phyloP scores from a whole-genome alignment of 2,113 vertebrate genomes.

The Delphinapterus leucas region DNA sequence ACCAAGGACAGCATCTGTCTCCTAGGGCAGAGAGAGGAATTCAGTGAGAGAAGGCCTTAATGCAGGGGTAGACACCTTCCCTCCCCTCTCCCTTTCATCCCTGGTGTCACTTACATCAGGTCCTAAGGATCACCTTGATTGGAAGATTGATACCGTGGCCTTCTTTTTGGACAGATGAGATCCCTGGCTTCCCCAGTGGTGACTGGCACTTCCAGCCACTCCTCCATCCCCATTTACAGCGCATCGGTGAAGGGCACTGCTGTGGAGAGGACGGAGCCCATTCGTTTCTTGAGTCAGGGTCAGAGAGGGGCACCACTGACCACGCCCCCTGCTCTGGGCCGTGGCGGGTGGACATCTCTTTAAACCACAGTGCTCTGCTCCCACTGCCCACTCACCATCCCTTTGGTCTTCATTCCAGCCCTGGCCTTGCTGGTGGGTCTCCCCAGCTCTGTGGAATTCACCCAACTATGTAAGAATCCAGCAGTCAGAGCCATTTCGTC shows the following conservation, averaged over 20 bases:
- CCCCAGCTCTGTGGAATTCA: background rate
- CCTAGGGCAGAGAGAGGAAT: background rate
- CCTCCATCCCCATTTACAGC: background rate
- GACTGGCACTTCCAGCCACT: background rate
- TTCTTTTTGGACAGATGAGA: background rate
- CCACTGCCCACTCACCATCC: background rate
- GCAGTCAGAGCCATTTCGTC: background rate
- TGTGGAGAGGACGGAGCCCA: background rate
- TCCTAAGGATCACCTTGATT: background rate
- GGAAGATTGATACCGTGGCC: background rate
- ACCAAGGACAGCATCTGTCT: background rate
- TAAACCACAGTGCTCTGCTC: background rate
- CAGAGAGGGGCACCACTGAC: background rate
- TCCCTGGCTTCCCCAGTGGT: background rate
- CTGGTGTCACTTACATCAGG: no score
- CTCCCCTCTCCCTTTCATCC: background rate
- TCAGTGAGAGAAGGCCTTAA: background rate
- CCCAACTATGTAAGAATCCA: background rate
- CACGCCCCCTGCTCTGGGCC: background rate
- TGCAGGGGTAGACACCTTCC: rapidly evolving
- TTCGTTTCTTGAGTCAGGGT: background rate
- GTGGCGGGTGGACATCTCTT: no score
- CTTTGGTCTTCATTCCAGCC: background rate
- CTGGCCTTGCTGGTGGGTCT: background rate
- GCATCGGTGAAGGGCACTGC: background rate